Conservation (phyloP, 2,113 vertebrate genomes). For the Toxostoma redivivum region DNA sequence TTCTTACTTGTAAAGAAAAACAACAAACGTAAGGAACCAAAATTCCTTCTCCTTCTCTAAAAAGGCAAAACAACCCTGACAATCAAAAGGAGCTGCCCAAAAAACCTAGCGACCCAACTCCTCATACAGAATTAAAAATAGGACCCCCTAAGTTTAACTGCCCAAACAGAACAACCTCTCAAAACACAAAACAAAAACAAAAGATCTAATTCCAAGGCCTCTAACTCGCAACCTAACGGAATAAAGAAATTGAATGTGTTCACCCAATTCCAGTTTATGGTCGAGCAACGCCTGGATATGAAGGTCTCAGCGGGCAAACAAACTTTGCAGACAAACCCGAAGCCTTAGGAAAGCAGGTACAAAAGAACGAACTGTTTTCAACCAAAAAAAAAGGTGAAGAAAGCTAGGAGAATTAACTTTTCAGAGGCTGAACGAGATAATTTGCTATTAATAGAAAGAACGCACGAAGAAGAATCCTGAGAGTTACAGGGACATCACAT, state of each 20-base stretch:
- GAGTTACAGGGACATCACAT: not conserved
- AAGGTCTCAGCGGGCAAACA: fast-evolving
- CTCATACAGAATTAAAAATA: not conserved
- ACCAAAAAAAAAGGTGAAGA: fast-evolving
- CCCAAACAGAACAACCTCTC: not conserved
- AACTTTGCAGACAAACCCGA: not conserved
- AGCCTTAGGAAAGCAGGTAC: not conserved
- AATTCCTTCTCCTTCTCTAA: not conserved
- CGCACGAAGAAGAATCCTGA: fast-evolving
- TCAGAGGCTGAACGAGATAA: fast-evolving
- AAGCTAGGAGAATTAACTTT: not conserved
- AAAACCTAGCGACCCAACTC: not conserved
- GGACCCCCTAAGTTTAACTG: not conserved
- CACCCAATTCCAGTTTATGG: not conserved
- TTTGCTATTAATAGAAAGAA: fast-evolving
- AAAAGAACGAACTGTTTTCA: not conserved
- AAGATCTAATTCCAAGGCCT: not conserved
- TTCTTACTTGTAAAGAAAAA: not conserved
- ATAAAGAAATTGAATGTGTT: not conserved
- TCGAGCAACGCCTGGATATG: not conserved
- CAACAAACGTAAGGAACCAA: not conserved
- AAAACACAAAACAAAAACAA: not conserved
- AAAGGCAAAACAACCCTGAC: not conserved
- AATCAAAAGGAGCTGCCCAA: not conserved
- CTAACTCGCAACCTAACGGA: not conserved